phyloP scores from a whole-genome alignment of 1,140 invertebrate genomes.

The Drosophila kanapiae region DNA sequence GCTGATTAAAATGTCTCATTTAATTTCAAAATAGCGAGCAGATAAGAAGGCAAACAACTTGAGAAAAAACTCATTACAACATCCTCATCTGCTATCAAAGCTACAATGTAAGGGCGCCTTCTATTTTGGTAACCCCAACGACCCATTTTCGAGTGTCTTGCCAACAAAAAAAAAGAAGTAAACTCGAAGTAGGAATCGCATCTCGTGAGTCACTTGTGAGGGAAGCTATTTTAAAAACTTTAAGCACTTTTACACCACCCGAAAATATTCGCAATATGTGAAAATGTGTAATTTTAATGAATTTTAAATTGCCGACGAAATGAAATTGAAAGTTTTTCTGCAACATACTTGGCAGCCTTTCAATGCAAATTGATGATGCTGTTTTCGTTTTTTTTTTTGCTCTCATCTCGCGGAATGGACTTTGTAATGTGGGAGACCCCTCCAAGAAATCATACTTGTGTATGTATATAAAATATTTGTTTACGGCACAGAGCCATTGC shows the following conservation, averaged over 20 bases:
- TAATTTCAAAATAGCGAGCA: constrained; percentile 6
- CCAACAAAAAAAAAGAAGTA: constrained; percentile 39
- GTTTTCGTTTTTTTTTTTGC: not conserved
- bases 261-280: constrained; percentile 53
- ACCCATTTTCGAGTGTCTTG: constrained; percentile 66
- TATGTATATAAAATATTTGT: constrained; percentile 19
- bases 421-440: constrained; percentile 66
- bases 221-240: constrained; percentile 52
- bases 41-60: constrained; percentile 44
- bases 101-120: constrained; percentile 27
- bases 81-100: constrained; percentile 3
- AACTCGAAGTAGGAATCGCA: constrained; percentile 28
- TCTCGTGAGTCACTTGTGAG: constrained; percentile 68
- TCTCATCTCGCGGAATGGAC: constrained; percentile 28
- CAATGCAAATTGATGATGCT: constrained; percentile 18
- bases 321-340: constrained; percentile 51
- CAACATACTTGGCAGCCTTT: constrained; percentile 42
- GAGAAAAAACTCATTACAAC: constrained; percentile 27
- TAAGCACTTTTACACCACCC: constrained; percentile 31
- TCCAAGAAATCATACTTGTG: constrained; percentile 32
- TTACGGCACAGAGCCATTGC: constrained; percentile 31
- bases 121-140: constrained; percentile 58
- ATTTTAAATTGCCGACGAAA: constrained; percentile 44
- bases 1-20: constrained; percentile 54
- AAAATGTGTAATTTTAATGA: constrained; percentile 71